These are phyloP conservation scores for Pharmacophagus antenor DNA, from an alignment of 2,888 invertebrate genomes.

Conservation along the genomic window DNA sequence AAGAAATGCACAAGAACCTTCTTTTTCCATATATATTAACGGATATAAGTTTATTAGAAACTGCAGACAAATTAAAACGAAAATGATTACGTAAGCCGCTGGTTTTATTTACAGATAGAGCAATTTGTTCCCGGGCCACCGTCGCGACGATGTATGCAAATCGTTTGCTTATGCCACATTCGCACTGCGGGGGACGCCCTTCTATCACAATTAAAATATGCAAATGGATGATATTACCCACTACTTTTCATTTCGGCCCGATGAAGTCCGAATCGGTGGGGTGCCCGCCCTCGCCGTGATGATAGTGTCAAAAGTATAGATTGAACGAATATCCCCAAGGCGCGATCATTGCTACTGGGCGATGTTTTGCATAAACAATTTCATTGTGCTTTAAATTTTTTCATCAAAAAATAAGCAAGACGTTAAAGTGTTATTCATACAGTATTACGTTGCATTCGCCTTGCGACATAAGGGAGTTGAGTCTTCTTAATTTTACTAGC, in stretches of 20 bases:
- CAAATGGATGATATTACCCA: slow-evolving; percentile 74
- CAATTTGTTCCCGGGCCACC: slow-evolving; percentile 53
- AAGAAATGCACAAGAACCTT: no score
- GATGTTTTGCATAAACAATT: slow-evolving; percentile 32
- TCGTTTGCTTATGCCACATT: slow-evolving; percentile 66
- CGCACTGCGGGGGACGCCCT: slow-evolving; percentile 56
- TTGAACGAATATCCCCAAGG: slow-evolving; percentile 33
- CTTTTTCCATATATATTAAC: no score
- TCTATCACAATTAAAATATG: slow-evolving; percentile 79
- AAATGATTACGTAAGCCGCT: slow-evolving; percentile 31
- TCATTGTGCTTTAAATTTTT: no score
- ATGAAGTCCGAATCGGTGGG: slow-evolving; percentile 59
- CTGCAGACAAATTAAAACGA: slow-evolving; percentile 25
- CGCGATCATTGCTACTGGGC: slow-evolving; percentile 29
- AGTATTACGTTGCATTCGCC: no score
- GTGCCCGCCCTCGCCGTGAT: slow-evolving; percentile 41
- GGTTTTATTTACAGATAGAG: slow-evolving; percentile 58
- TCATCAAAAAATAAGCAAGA: no score
- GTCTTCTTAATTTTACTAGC: no score
- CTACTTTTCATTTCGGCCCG: slow-evolving; percentile 73
- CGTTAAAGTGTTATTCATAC: neutral
- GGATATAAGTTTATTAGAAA: slow-evolving; percentile 10
- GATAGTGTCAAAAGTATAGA: slow-evolving; percentile 54
- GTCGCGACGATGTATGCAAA: slow-evolving; percentile 68
- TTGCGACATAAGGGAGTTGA: no score